Conservation (phyloP, 2,113 vertebrate genomes). For the Oreochromis aureus region DNA sequence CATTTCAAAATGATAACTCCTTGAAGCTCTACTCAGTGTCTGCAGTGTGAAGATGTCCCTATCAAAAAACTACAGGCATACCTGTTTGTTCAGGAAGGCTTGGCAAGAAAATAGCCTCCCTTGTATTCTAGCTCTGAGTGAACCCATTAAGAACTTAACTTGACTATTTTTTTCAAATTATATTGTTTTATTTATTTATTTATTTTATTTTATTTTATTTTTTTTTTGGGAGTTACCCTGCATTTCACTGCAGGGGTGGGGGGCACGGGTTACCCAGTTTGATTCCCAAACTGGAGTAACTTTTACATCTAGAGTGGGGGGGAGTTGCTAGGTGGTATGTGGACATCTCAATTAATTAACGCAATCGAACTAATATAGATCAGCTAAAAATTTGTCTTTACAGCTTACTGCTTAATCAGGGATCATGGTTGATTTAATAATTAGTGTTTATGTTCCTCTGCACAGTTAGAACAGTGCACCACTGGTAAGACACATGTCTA, state of each 20-base stretch:
- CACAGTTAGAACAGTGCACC: background rate
- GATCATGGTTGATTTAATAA: background rate
- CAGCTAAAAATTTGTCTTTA: background rate
- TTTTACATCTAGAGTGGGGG: background rate
- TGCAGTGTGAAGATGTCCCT: slow-evolving; percentile 68
- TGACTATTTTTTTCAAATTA: background rate
- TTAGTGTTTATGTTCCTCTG: background rate
- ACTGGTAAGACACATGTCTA: background rate
- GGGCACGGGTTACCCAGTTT: background rate
- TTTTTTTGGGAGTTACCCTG: no score
- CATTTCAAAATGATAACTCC: slow-evolving; percentile 69
- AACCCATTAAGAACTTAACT: slow-evolving; percentile 53
- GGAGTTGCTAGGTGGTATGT: background rate
- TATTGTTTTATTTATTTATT: background rate
- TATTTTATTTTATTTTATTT: background rate
- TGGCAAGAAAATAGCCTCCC: slow-evolving; percentile 46
- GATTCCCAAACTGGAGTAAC: background rate
- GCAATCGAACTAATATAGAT: background rate
- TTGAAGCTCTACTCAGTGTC: slow-evolving; percentile 62
- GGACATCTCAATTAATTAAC: background rate
- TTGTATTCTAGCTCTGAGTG: slow-evolving; percentile 18
- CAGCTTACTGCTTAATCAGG: background rate
- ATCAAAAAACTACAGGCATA: slow-evolving; percentile 68
- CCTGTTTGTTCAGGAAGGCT: slow-evolving; percentile 65
- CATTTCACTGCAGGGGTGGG: fast-evolving